Evolutionary conservation across 2,888 invertebrate species (phyloP).

Genomic region (Urechis unicinctus): DNA sequence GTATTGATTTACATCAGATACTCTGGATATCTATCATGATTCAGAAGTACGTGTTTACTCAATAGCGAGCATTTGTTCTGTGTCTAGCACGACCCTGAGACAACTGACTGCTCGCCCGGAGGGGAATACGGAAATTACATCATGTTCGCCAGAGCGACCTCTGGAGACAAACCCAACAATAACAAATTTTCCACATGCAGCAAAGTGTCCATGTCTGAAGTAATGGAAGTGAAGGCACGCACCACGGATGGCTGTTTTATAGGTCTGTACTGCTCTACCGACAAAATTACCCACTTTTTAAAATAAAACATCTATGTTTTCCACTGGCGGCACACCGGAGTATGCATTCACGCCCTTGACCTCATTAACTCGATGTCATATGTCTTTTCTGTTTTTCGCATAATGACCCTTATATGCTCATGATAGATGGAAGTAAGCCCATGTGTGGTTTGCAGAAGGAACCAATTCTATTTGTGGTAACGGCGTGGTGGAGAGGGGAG

Average conservation of each 20-base stretch:
- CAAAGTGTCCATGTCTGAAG: conserved; percentile 77
- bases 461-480: conserved; percentile 91
- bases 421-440: not conserved
- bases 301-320: too few species aligned
- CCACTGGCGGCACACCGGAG: too few species aligned
- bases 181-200: conserved; percentile 93
- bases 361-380: too few species aligned
- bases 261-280: conserved; percentile 58
- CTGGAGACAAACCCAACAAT: conserved; percentile 94
- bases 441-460: conserved; percentile 11
- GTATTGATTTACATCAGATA: too few species aligned
- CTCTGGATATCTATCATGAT: too few species aligned
- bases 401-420: too few species aligned
- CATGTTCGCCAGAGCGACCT: conserved; percentile 98
- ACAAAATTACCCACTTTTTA: too few species aligned
- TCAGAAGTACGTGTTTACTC: too few species aligned
- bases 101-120: conserved; percentile 67
- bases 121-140: conserved; percentile 96
- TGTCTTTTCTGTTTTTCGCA: too few species aligned
- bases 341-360: too few species aligned
- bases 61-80: too few species aligned
- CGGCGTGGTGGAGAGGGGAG: conserved; percentile 93
- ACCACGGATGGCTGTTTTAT: conserved; percentile 88
- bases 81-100: conserved; percentile 84
- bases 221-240: conserved; percentile 84